A percentile compares a stretch with the other conserved stretches of the same genome.
Conservation (phyloP, 2,888 invertebrate species). For the Caenorhabditis zanzibari region DNA sequence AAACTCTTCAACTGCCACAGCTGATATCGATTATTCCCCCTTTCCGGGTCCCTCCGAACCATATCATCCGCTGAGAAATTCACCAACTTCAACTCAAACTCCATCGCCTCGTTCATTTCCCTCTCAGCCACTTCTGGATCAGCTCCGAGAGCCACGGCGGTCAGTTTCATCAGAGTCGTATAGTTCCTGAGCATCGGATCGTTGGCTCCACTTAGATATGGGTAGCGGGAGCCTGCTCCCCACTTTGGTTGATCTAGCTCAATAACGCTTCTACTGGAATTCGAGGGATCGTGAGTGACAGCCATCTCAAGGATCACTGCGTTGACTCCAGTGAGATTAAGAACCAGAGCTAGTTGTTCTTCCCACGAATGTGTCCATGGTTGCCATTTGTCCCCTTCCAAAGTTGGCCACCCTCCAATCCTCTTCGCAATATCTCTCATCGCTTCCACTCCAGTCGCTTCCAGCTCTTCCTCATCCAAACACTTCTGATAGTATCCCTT, state of each 20-base stretch:
- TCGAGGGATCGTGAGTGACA: slow-evolving; percentile 81
- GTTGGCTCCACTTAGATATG: slow-evolving; percentile 77
- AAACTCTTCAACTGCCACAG: slow-evolving; percentile 73
- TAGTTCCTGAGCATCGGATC: slow-evolving; percentile 81
- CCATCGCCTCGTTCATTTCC: slow-evolving; percentile 80
- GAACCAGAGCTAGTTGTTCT: slow-evolving; percentile 76
- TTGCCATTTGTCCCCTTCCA: slow-evolving; percentile 75
- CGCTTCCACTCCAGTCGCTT: slow-evolving; percentile 72
- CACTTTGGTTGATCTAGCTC: slow-evolving; percentile 82
- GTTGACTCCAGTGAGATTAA: slow-evolving; percentile 80
- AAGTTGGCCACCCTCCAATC: slow-evolving; percentile 83
- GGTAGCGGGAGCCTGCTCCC: slow-evolving; percentile 80
- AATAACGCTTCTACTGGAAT: slow-evolving; percentile 77
- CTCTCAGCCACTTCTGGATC: slow-evolving; percentile 67
- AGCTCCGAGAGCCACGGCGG: slow-evolving; percentile 75
- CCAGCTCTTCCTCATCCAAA: slow-evolving; percentile 79
- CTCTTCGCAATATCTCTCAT: slow-evolving; percentile 73
- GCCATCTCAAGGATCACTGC: slow-evolving; percentile 81
- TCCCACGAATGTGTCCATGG: slow-evolving; percentile 80
- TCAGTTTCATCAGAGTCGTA: slow-evolving; percentile 78
- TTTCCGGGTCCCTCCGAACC: slow-evolving; percentile 78
- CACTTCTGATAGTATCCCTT: slow-evolving; percentile 81
- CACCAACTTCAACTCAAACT: slow-evolving; percentile 80
- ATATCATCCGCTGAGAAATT: slow-evolving; percentile 80
- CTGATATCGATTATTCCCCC: slow-evolving; percentile 80